Base-by-base conservation (phyloP, 2,113 vertebrate species). In the Mesoclemmys tuberculata region DNA sequence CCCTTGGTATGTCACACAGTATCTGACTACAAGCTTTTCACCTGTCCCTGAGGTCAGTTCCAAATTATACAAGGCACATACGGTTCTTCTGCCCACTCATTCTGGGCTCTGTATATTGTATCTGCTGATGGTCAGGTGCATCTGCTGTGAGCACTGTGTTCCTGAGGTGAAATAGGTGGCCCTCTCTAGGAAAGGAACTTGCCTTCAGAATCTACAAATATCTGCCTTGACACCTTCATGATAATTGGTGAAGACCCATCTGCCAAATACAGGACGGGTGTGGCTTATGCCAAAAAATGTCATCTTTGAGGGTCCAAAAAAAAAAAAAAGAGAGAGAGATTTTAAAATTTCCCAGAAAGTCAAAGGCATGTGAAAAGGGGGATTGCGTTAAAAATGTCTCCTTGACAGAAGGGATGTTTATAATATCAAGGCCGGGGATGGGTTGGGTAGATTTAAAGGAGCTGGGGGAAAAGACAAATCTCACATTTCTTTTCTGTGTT, bases 251-350 rank as follows among this genome's bases (percentile, higher is more conserved):
- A 11, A 1, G 3, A 5, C 49, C 2, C 19, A 58, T 94, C 24
- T 64, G 61, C 22, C 4, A 0, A 44, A 8, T 55, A 29, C 41
- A 38, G 49, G 19, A 10, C 22, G 2, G 2, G 71, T 75, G 71
- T 44, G 18, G 31, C 35, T 38, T 68, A n/a, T 68, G 35, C 19
- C 35, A 68, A 51, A 51, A 51, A 51, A 68, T 68, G 64, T 38
- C 18, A 10, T 51, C 49, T 51, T 64, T 5, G 8, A 18, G 35
- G 8, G 35, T 68, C 35, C n/a, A 68, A 68, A n/a, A 68, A 61
- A 68, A 68, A 68, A 38, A 68, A 61, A 21, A 35, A 51, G 9
- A 51, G 35, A 64, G 9, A 56, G 10, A 58, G 5, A 58, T 19
- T n/a, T 51, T n/a, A n/a, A 64, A 18, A 35, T 64, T 68, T n/a